Base-by-base conservation (phyloP, 2,797 vertebrate genomes). In the Martes flavigula region DNA sequence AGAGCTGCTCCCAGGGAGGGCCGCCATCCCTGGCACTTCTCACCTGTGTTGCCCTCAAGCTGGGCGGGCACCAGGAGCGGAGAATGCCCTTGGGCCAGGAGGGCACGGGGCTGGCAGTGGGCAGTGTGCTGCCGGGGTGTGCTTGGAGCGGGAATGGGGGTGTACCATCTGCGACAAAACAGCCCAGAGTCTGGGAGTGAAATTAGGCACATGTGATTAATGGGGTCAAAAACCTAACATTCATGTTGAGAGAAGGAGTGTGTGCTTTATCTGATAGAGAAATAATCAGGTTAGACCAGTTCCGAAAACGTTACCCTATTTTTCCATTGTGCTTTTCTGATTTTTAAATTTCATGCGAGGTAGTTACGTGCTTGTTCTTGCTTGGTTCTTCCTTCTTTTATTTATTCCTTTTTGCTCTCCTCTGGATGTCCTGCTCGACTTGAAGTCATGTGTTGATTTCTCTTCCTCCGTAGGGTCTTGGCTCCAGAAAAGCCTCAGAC, bases 321-420 rank as follows among this genome's bases (percentile, higher is more conserved):
- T 96, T 94, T 27, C 75, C 73, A 2, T 12, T 56, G 38, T 48
- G 75, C 30, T 84, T 94, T 92, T 94, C 56, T 95, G 43, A 62
- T 23, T 35, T 87, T 88, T 75, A 77, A 84, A 35, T 35, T 38
- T 84, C 75, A 66, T 11, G 12, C 10, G 5, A 58, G 30, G 12
- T 11, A 51, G 13, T 38, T 48, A 46, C 13, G 0, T 48, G 3
- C 18, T 46, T 38, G 10, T 38, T 90, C 32, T 89, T 56, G 3
- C 23, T 32, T 1, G 2, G 12, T 11, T 73, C 27, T 27, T 48
- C 32, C 48, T 73, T 58, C 78, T 58, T 56, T 35, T 75, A 32
- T 13, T 27, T 25, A 84, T 46, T 40, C 17, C 7, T 48, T 70
- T 58, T 27, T 15, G 30, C 30, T 54, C 56, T 77, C 23, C 51